Conservation (phyloP, 2,888 invertebrate genomes). For the Nomada goodeniana region DNA sequence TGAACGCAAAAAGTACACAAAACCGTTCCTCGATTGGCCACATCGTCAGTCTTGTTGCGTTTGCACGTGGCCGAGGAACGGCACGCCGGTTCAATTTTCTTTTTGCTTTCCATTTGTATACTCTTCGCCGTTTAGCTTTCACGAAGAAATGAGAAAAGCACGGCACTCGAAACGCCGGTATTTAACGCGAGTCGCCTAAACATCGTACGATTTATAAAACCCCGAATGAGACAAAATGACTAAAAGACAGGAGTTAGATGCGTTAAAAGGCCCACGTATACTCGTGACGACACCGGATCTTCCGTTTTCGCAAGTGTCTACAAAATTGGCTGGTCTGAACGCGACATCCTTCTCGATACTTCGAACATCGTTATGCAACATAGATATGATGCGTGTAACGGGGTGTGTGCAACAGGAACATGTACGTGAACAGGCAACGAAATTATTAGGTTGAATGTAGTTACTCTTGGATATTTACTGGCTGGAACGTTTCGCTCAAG, state of each 20-base stretch:
- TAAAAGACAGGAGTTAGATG: constrained; percentile 56
- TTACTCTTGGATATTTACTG: background rate
- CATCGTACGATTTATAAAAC: constrained; percentile 40
- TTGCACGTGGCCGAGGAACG: constrained; percentile 67
- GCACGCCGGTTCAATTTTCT: constrained; percentile 18
- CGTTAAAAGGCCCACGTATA: constrained; percentile 69
- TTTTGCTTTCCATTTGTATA: background rate
- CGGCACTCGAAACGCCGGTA: background rate
- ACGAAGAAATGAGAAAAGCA: background rate
- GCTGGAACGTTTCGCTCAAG: background rate
- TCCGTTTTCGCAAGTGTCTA: constrained; percentile 52
- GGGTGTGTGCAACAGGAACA: background rate
- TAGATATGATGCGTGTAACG: no score
- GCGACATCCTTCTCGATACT: constrained; percentile 37
- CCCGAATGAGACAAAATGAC: constrained; percentile 56
- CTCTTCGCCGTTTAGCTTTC: background rate
- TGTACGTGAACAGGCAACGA: background rate
- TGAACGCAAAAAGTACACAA: constrained; percentile 33
- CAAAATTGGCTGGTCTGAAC: constrained; percentile 52
- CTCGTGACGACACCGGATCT: constrained; percentile 68
- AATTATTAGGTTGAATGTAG: no score
- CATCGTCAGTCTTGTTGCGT: constrained; percentile 78
- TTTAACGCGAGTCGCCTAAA: background rate
- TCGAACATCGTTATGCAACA: background rate
- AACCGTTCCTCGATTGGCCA: constrained; percentile 56